Conservation (phyloP, 2,113 vertebrate species). For the Tachuris rubrigastra region DNA sequence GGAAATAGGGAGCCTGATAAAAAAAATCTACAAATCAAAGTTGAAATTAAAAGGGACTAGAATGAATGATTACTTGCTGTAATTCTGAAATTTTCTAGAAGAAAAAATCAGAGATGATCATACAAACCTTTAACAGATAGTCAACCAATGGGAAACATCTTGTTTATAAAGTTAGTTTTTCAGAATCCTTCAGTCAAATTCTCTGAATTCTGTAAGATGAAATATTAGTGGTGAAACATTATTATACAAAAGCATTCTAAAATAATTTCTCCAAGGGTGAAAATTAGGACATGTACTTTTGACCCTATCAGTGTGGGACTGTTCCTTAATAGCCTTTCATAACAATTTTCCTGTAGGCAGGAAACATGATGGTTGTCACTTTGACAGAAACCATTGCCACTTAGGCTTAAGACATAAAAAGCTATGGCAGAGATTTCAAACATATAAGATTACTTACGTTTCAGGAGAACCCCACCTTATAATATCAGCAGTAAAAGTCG, state of each 20-base stretch:
- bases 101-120: neutral
- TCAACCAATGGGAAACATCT: neutral
- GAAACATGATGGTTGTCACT: neutral
- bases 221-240: neutral
- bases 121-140: neutral
- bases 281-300: neutral
- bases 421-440: neutral
- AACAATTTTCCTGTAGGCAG: neutral
- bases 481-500: neutral
- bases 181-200: neutral
- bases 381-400: neutral
- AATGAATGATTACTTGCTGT: neutral
- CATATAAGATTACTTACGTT: neutral
- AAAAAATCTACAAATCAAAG: neutral
- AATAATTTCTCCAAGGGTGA: neutral
- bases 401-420: slow-evolving; percentile 2
- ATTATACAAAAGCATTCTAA: neutral
- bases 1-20: neutral
- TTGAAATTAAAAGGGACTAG: neutral
- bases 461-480: neutral
- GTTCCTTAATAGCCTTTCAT: neutral
- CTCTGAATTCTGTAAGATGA: neutral
- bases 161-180: neutral
- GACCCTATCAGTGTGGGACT: neutral
- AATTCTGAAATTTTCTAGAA: neutral